Base-by-base conservation (phyloP, 2,888 invertebrate species). In the Drosophila hamatofila region DNA sequence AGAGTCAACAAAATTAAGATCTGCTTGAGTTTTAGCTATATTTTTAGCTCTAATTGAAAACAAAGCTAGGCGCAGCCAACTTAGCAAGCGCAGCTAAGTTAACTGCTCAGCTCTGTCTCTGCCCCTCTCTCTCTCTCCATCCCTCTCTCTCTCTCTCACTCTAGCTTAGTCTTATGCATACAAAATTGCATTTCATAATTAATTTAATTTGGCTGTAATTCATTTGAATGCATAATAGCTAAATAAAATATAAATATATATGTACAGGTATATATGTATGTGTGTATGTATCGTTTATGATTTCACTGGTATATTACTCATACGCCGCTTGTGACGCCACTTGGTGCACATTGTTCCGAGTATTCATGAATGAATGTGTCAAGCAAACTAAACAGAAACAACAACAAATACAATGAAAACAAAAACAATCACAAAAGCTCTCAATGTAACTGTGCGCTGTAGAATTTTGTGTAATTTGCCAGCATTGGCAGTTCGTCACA, bases 271-370 rank as follows among this genome's bases (percentile, higher is more conserved):
- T 23, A 25, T 63, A 2, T 39, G 5, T 16, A n/a, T 35, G 21
- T 58, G 14, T 41, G 0, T 39, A 18, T 44, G 12, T 6, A 44
- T 11, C 18, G 48, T 11, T 21, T 59, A 51, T 77, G 54, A 66
- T 66, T 70, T 66, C 73, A 65, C 56, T 59, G 44, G 55, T 37
- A 41, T 9, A 62, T 78, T 78, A 72, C 78, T 78, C 78, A 78
- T 75, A 72, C 77, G 75, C 49, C 64, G 57, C 78, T 33, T 72
- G 78, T 78, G 78, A 78, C 78, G 75, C 71, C 78, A 78, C 71
- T 60, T 52, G 63, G 30, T 42, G 39, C 62, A 62, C 69, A 51
- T 67, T 48, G 52, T 39, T 57, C n/a, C 42, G 21, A 35, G 49
- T 54, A 58, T 66, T 75, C 59, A 65, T 76, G 64, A 75, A 72